Evolutionary conservation across 2,797 vertebrate genomes (phyloP).

Genomic region (Bufotes viridis): DNA sequence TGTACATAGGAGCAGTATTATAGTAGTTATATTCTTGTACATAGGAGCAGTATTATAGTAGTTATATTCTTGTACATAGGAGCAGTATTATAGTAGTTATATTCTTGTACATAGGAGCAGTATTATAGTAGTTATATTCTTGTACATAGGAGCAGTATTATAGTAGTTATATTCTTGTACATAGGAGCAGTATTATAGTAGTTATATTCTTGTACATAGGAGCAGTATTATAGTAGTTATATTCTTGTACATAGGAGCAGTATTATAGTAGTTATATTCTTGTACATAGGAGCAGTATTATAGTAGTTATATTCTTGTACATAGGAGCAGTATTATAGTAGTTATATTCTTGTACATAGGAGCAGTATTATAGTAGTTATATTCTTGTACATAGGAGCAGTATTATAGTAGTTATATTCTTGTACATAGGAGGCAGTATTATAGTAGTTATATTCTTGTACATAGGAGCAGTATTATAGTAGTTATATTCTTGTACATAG

Average conservation of each 20-base stretch:
- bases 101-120: too few species aligned
- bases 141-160: too few species aligned
- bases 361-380: not conserved
- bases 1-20: not conserved
- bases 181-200: too few species aligned
- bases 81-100: too few species aligned
- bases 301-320: constrained; percentile 3
- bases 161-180: too few species aligned
- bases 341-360: not conserved
- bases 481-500: constrained; percentile 9
- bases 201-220: too few species aligned
- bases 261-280: not conserved
- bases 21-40: not conserved
- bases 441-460: constrained; percentile 2
- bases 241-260: not conserved
- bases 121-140: too few species aligned
- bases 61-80: too few species aligned
- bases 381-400: not conserved
- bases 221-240: not conserved
- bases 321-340: not conserved
- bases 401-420: not conserved
- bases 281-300: not conserved
- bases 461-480: constrained; percentile 11
- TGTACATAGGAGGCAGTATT: not conserved
- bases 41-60: too few species aligned